phyloP scores from a whole-genome alignment of 1,140 invertebrate species.

The Diuraphis noxia region DNA sequence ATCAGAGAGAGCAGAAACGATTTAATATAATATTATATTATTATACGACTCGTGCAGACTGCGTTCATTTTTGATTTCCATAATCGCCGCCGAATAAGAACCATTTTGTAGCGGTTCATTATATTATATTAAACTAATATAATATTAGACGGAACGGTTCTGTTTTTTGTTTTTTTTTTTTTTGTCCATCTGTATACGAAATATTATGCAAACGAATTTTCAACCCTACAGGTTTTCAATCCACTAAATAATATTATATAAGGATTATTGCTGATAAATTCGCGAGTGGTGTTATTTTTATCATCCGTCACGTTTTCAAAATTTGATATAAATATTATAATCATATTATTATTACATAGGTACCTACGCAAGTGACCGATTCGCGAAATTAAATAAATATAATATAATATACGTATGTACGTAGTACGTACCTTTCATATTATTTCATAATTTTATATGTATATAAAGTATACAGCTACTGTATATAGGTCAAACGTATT shows the following conservation, averaged over 20 bases:
- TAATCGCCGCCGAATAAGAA: background rate
- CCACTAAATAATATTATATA: too few species aligned
- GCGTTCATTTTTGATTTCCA: background rate
- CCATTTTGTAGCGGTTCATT: background rate
- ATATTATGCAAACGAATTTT: background rate
- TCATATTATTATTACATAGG: too few species aligned
- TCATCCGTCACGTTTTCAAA: background rate
- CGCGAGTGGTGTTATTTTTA: background rate
- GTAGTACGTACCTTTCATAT: background rate
- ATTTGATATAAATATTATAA: background rate
- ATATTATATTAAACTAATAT: background rate
- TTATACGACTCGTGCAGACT: background rate
- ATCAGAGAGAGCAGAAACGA: background rate
- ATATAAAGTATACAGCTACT: too few species aligned
- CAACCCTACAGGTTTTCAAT: background rate
- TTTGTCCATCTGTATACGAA: background rate
- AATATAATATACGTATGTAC: background rate
- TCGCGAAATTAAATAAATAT: background rate
- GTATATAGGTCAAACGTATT: background rate
- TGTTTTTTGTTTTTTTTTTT: background rate
- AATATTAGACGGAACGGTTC: background rate
- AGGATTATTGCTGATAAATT: background rate
- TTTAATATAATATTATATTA: background rate
- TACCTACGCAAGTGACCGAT: background rate
- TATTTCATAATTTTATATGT: too few species aligned